Conservation (phyloP, 2,113 vertebrate species). For the Etheostoma spectabile region DNA sequence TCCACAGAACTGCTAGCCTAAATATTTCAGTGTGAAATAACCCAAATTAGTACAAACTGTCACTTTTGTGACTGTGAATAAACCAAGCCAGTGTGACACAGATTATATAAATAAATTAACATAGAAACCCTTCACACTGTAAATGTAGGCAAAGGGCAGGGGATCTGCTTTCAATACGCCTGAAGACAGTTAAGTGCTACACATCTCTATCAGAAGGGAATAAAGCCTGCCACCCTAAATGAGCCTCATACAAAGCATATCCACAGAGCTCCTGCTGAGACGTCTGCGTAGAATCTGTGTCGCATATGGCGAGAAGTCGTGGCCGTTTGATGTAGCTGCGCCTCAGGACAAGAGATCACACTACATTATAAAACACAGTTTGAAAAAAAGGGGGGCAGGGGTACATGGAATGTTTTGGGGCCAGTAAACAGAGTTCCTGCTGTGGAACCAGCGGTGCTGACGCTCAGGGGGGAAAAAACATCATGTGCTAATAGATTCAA, state of each 20-base stretch:
- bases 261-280: conserved; percentile 46
- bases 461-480: conserved; percentile 52
- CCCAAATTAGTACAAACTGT: conserved; percentile 39
- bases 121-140: conserved; percentile 42
- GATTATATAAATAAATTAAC: conserved; percentile 63
- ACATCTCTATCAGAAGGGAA: conserved; percentile 41
- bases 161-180: conserved; percentile 17
- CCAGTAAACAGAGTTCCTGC: conserved; percentile 76
- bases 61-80: conserved; percentile 35
- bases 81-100: conserved; percentile 19
- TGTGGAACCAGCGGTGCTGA: conserved; percentile 59
- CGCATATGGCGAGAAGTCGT: conserved; percentile 59
- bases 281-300: conserved; percentile 64
- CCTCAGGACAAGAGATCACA: conserved; percentile 78
- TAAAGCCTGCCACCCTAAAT: conserved; percentile 42
- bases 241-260: conserved; percentile 57
- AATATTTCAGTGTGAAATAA: conserved; percentile 9
- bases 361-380: conserved; percentile 76
- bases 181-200: conserved; percentile 30
- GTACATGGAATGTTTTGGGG: conserved; percentile 55
- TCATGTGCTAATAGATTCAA: conserved; percentile 71
- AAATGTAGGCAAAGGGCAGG: conserved; percentile 45
- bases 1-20: conserved; percentile 11
- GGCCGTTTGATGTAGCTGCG: conserved; percentile 72
- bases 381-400: conserved; percentile 63